A percentile compares a stretch with the other conserved stretches of the same genome.
These are phyloP conservation scores for Forficula auricularia DNA, from an alignment of 1,140 invertebrate genomes.

Conservation along the genomic window DNA sequence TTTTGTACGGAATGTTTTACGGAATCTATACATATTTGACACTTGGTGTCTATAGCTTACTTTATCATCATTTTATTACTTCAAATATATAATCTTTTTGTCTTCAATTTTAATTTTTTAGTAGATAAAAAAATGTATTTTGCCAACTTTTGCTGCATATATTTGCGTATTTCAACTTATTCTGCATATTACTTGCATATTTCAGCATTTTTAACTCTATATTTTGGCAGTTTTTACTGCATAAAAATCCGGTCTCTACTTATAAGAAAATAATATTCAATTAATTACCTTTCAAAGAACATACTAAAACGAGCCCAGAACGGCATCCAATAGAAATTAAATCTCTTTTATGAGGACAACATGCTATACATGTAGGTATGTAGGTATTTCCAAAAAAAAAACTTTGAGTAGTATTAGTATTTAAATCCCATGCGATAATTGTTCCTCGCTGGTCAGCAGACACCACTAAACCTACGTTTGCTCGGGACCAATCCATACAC, in stretches of 20 bases:
- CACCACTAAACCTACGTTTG: conserved; percentile 30
- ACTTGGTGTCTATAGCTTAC: too few species aligned
- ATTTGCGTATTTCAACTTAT: too few species aligned
- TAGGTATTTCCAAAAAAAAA: conserved; percentile 30
- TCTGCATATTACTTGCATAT: too few species aligned
- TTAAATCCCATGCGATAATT: conserved; percentile 43
- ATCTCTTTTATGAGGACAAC: conserved; percentile 40
- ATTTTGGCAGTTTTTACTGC: background rate
- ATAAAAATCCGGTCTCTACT: background rate
- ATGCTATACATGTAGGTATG: conserved; percentile 32
- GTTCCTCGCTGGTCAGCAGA: conserved; percentile 38
- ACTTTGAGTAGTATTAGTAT: conserved; percentile 29
- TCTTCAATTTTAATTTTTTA: too few species aligned
- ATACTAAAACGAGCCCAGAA: conserved; percentile 40
- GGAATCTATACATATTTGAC: too few species aligned
- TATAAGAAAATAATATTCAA: background rate
- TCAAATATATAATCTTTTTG: too few species aligned
- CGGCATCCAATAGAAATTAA: conserved; percentile 46
- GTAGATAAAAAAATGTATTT: too few species aligned
- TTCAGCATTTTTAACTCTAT: background rate
- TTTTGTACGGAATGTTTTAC: too few species aligned
- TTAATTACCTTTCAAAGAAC: conserved; percentile 34
- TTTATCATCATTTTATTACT: too few species aligned
- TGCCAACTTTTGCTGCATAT: background rate
- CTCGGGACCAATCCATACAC: conserved; percentile 33